Base-by-base conservation (phyloP, 2,113 vertebrate species). In the Plectropomus leopardus region DNA sequence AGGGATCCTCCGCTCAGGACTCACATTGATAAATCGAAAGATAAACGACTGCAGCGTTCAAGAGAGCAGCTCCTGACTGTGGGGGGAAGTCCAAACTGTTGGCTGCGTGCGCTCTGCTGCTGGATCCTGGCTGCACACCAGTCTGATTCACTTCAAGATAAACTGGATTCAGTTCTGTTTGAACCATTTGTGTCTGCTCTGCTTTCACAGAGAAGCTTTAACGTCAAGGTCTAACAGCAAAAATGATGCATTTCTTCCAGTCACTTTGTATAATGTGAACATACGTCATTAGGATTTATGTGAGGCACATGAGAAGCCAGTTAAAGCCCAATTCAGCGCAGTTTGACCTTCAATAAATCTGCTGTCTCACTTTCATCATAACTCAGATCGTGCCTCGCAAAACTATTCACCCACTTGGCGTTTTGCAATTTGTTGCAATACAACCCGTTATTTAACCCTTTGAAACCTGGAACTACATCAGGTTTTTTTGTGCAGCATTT, bases 31-130 rank as follows among this genome's bases (percentile, higher is more conserved):
- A 40, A 2, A 11, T 57, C 17, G 59, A 28, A 50, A 14, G 61
- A 24, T 0, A 13, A 1, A 42, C n/a, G n/a, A n/a, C n/a, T n/a
- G n/a, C n/a, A n/a, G n/a, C n/a, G n/a, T n/a, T n/a, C n/a, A n/a
- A n/a, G n/a, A n/a, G n/a, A 59, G 58, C 58, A 26, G 72, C 53
- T 51, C 16, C 42, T 78, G 47, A 19, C 30, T 5, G 42, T 10
- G 76, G 78, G 36, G 51, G 67, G 83, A 67, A 24, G 86, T 78
- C 74, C 48, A 55, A n/a, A 32, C 47, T 40, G 11, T 28, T 69
- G 60, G 30, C 24, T 58, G 34, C 5, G 42, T 7, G 40, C 28
- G 42, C 47, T 7, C 57, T 61, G n/a, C 65, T 69, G 76, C 54
- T 65, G 79, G 45, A 78, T 55, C 32, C 30, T 78, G 64, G 79